phyloP scores from a whole-genome alignment of 2,797 vertebrate species.

The Darevskia nairensis region DNA sequence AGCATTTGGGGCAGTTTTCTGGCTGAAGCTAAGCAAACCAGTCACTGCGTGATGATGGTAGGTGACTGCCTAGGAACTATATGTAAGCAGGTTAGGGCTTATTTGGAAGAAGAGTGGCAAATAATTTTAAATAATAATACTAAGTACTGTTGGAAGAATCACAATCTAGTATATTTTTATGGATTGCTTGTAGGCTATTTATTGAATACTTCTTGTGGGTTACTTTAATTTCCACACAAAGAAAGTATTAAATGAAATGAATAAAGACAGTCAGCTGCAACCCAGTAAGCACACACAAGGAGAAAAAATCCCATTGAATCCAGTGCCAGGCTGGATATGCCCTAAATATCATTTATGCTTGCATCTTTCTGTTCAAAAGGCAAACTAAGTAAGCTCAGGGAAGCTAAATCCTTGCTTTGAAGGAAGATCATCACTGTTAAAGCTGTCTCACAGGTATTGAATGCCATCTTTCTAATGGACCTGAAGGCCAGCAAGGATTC shows the following conservation, averaged over 20 bases:
- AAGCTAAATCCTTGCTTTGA: not conserved
- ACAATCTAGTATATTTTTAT: not conserved
- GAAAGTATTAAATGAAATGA: not conserved
- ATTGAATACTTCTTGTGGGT: not conserved
- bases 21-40: not conserved
- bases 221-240: not conserved
- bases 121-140: not conserved
- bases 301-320: not conserved
- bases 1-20: not conserved
- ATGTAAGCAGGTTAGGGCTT: too few species aligned
- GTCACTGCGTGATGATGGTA: not conserved
- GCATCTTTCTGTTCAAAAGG: not conserved
- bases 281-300: not conserved
- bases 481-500: not conserved
- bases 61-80: too few species aligned
- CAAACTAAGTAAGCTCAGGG: not conserved
- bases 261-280: too few species aligned
- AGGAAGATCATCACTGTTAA: not conserved
- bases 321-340: not conserved
- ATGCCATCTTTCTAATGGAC: conserved; percentile 11
- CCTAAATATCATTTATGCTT: not conserved
- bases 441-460: not conserved
- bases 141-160: not conserved
- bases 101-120: too few species aligned
- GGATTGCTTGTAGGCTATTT: not conserved